Percentiles rank a stretch among this genome's conserved stretches.
phyloP scores from a whole-genome alignment of 2,797 vertebrate species.

The Sarcophilus harrisii region DNA sequence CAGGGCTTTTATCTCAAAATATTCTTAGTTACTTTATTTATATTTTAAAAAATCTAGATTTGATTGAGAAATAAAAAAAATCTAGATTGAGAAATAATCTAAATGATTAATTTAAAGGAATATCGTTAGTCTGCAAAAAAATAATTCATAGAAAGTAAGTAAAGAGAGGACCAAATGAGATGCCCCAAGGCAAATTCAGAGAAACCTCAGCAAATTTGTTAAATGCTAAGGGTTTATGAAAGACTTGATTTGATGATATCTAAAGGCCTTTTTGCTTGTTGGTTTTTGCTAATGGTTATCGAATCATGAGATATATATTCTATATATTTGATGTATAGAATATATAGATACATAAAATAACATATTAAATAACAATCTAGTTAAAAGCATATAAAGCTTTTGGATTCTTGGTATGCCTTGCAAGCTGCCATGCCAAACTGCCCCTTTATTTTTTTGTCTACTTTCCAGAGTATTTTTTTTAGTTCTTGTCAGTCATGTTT shows the following conservation, averaged over 20 bases:
- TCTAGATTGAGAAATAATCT: background rate
- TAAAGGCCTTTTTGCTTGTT: background rate
- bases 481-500: background rate
- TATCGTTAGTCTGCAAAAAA: background rate
- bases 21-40: background rate
- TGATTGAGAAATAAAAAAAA: background rate
- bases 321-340: no score
- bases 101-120: background rate
- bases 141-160: background rate
- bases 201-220: background rate
- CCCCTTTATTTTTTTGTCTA: background rate
- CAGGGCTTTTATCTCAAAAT: background rate
- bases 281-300: background rate
- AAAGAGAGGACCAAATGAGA: background rate
- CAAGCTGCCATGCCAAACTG: background rate
- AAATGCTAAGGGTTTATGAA: background rate
- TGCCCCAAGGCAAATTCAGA: background rate
- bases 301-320: background rate
- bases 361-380: background rate
- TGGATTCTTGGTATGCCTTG: background rate
- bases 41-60: background rate
- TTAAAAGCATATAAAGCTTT: background rate
- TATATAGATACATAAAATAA: background rate
- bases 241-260: background rate
- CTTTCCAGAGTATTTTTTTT: background rate